Percentiles rank a stretch among this genome's conserved stretches.
phyloP scores from a whole-genome alignment of 2,797 vertebrate genomes.

The Serranus cabrilla region DNA sequence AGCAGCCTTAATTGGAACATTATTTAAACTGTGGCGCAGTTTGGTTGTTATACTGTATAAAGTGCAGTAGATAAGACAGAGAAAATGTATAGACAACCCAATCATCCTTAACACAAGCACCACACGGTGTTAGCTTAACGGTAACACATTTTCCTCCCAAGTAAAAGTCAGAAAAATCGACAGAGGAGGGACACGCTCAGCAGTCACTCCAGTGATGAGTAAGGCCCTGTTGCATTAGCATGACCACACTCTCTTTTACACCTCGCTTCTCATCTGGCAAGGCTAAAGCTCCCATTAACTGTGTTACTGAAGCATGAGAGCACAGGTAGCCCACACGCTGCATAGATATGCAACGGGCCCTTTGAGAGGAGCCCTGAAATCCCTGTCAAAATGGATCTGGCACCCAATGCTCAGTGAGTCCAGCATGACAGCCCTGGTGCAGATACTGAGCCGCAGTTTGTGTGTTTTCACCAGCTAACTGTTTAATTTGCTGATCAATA shows the following conservation, averaged over 20 bases:
- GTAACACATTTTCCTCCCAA: slow-evolving; percentile 20
- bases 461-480: slow-evolving; percentile 33
- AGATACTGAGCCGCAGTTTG: slow-evolving; percentile 37
- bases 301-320: slow-evolving; percentile 76
- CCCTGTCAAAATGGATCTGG: slow-evolving; percentile 58
- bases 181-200: slow-evolving; percentile 19
- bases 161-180: slow-evolving; percentile 17
- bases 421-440: neutral
- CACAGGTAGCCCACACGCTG: slow-evolving; percentile 55
- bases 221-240: slow-evolving; percentile 62
- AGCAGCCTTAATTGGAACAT: neutral
- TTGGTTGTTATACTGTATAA: neutral
- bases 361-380: slow-evolving; percentile 42
- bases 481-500: slow-evolving; percentile 65
- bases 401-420: slow-evolving; percentile 24
- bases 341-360: slow-evolving; percentile 47
- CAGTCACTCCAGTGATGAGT: slow-evolving; percentile 36
- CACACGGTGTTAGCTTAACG: slow-evolving; percentile 2
- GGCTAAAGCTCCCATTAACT: slow-evolving; percentile 78
- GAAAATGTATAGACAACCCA: neutral
- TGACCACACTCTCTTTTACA: slow-evolving; percentile 65
- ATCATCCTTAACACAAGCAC: neutral
- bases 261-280: slow-evolving; percentile 62
- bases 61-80: neutral
- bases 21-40: neutral